Evolutionary conservation across 2,797 vertebrate genomes (phyloP).

Genomic region (Pseudochaenichthys georgianus): DNA sequence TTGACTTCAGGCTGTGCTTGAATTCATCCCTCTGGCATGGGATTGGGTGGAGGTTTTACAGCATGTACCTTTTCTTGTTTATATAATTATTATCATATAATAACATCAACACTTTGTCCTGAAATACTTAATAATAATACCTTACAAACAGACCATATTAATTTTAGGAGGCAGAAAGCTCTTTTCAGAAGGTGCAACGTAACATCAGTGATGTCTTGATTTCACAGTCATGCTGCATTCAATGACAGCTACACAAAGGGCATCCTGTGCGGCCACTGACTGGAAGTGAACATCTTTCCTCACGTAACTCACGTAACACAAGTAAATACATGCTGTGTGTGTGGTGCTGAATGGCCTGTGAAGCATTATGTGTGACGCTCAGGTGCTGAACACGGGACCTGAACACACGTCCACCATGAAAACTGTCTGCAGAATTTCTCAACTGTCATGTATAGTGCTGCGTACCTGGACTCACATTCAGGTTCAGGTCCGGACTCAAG

Average conservation of each 20-base stretch:
- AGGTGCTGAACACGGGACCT: not conserved
- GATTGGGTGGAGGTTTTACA: too few species aligned
- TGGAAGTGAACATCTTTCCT: not conserved
- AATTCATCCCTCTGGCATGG: not conserved
- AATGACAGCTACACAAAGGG: not conserved
- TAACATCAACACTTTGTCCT: not conserved
- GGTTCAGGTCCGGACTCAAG: too few species aligned
- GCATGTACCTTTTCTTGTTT: not conserved
- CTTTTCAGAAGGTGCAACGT: too few species aligned
- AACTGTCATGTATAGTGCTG: too few species aligned
- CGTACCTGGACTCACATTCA: too few species aligned
- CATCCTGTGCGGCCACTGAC: slow-evolving; percentile 2
- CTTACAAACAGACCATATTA: too few species aligned
- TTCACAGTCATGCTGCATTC: not conserved
- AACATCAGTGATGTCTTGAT: too few species aligned
- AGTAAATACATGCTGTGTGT: not conserved
- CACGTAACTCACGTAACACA: not conserved
- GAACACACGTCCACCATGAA: not conserved
- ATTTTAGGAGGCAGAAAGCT: too few species aligned
- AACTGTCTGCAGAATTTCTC: not conserved
- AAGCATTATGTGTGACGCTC: not conserved
- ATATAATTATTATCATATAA: not conserved
- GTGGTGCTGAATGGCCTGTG: not conserved
- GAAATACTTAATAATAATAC: too few species aligned
- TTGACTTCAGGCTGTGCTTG: not conserved